Evolutionary conservation across 1,140 invertebrate species (phyloP), one percentile per base, ranked within the genome.

Genomic region (Drosophila erecta): DNA sequence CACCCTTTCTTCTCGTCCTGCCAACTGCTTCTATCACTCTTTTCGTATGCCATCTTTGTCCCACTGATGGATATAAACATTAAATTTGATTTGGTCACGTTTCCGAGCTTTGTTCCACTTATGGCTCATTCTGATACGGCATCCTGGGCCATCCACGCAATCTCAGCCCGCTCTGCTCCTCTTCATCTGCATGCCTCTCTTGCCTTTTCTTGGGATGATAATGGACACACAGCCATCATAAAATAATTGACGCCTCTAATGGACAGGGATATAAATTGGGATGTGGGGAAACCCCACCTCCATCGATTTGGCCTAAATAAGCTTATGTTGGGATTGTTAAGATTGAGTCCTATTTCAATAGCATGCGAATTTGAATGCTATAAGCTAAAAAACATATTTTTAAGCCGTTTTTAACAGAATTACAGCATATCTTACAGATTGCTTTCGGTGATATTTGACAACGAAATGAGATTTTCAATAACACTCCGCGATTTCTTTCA

Each of bases 61-160:
- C 47, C 64, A 57, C 67, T 71, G 65, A 77, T 80, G 76, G 76
- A 54, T 75, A 61, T 79, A 72, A 67, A 72, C 89, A 91, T 91
- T 89, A 90, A 89, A 90, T 91, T 91, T 91, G 89, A 91, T 91
- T 91, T 91, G 89, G 90, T 91, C 89, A 91, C 89, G 89, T 91
- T 86, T 67, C 56, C 73, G 58, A 91, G 89, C 89, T 91, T 91
- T 91, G 89, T 86, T 91, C 89, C 89, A 91, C 89, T 91, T 91
- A 91, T 91, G 84, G 89, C 84, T 89, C 83, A 90, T 89, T 90
- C 81, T 76, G 70, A 71, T 70, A 53, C 50, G 35, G 40, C 30
- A 55, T 51, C 44, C 17, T 51, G 15, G 24, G 46, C 43, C 67
- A 72, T 81, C 57, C 79, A 44, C 75, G 84, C 84, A 89, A 89